Base-by-base conservation (phyloP, 2,113 vertebrate genomes). In the Boleophthalmus pectinirostris region DNA sequence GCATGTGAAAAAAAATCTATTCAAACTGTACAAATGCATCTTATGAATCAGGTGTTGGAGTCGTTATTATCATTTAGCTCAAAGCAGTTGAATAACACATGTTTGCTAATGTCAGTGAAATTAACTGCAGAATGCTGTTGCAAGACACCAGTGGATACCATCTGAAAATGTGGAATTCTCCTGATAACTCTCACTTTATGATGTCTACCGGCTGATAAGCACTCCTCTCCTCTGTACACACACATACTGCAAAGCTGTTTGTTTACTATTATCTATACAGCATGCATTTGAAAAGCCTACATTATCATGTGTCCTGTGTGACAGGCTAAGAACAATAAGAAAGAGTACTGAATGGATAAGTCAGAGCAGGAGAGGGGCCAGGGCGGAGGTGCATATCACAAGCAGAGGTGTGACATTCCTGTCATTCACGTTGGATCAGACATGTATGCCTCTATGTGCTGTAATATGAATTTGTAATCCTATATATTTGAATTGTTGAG, bases 101-200 rank as follows among this genome's bases (percentile, higher is more conserved):
- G 21, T 58, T 5, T 25, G 64, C 43, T 29, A 9, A 51, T 47
- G 10, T 25, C 38, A 43, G 1, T 1, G 38, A 46, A 81, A 70
- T 77, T 16, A 81, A 72, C 71, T 8, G 66, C 23, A 70, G 71
- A 70, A 46, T 46, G n/a, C 33, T 43, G 61, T 21, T 64, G 29
- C 61, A 64, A 64, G 60, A 35, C 18, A 54, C 70, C 43, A 56
- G 56, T 68, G 58, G 14, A 33, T 58, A 29, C 75, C 57, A 73
- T 23, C 24, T 43, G 54, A 24, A 56, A 69, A 66, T 66, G 38
- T 66, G 25, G 47, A 43, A 57, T 35, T 54, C 60, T 38, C 58
- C 49, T 70, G 57, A 81, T 72, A 77, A 67, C 49, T 18, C 15
- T 12, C 18, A 68, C 46, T 58, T 61, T 47, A 70, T 45, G 45